Conservation (phyloP, 2,113 vertebrate genomes). For the Myiagra hebetior region DNA sequence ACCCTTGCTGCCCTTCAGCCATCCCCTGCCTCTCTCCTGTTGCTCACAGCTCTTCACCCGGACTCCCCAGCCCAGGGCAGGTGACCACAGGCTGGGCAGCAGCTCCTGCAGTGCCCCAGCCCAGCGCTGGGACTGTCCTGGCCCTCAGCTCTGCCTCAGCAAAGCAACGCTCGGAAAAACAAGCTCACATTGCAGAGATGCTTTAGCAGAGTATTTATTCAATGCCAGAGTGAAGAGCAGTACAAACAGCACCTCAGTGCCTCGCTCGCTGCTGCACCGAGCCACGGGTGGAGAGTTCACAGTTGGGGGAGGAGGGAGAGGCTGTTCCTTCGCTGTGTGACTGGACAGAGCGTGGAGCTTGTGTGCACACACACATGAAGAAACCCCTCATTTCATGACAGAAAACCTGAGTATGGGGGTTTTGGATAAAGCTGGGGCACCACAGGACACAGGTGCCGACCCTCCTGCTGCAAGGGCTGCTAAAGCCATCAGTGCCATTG, state of each 20-base stretch:
- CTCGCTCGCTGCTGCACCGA: neutral
- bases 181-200: neutral
- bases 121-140: neutral
- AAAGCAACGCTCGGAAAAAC: neutral
- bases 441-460: neutral
- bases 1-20: neutral
- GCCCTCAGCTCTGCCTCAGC: neutral
- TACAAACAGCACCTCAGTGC: slow-evolving; percentile 26
- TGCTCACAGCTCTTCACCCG: neutral
- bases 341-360: neutral
- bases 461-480: neutral
- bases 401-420: neutral
- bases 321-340: neutral
- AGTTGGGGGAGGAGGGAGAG: neutral
- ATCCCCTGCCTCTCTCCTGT: neutral
- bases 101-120: neutral
- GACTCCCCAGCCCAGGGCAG: neutral
- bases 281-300: neutral
- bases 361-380: neutral
- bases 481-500: neutral
- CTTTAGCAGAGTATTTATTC: slow-evolving; percentile 51
- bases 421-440: neutral
- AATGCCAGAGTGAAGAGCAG: slow-evolving; percentile 10
- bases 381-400: neutral
- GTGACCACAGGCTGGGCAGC: neutral